These are phyloP conservation scores for Hippocampus guttulatus DNA, from an alignment of 2,113 vertebrate genomes.

Conservation along the genomic window DNA sequence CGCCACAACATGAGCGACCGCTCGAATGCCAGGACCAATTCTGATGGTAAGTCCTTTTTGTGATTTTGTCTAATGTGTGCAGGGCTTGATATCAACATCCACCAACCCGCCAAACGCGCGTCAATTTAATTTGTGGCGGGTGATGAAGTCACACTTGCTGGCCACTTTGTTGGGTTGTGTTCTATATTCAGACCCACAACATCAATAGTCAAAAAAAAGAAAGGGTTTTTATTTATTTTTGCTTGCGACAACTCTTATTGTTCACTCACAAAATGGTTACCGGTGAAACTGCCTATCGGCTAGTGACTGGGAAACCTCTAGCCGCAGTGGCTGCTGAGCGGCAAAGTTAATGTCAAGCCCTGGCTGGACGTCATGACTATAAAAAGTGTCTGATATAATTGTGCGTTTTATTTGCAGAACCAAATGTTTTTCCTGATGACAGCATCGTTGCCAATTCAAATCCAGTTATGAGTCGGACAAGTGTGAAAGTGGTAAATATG, in stretches of 20 bases:
- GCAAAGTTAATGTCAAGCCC: background rate
- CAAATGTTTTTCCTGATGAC: background rate
- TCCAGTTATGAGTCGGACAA: background rate
- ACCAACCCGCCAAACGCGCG: no score
- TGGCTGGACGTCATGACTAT: background rate
- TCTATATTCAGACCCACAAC: no score
- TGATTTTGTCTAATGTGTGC: background rate
- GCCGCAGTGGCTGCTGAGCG: background rate
- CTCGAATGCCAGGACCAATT: background rate
- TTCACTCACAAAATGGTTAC: no score
- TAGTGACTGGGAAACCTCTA: background rate
- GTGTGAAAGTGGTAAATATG: constrained; percentile 50
- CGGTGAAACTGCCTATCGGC: no score
- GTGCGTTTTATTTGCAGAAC: constrained; percentile 26
- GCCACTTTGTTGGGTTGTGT: no score
- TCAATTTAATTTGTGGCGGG: no score
- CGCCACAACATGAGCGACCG: background rate
- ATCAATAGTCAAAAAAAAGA: no score
- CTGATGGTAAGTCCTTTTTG: constrained; percentile 34
- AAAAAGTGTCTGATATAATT: background rate
- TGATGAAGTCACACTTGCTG: no score
- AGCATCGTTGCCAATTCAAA: background rate
- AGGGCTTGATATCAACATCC: no score
- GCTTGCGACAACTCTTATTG: no score
- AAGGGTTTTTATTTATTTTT: no score